A percentile compares a stretch with the other conserved stretches of the same genome.
These are phyloP conservation scores for Lagenorhynchus albirostris DNA, from an alignment of 2,113 vertebrate species.

Conservation along the genomic window DNA sequence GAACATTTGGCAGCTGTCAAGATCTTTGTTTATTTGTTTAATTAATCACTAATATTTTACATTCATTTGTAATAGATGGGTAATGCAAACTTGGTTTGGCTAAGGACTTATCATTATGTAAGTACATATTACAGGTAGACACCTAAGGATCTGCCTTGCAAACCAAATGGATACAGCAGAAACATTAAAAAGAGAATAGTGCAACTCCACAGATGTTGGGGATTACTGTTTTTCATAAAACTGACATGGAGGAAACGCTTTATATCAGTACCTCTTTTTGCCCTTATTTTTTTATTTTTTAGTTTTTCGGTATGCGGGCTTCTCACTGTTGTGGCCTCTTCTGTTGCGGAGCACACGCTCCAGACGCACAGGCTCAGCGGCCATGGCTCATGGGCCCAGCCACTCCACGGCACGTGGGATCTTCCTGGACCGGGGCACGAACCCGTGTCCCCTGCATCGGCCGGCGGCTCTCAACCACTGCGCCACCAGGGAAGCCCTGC, in stretches of 20 bases:
- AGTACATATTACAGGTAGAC: neutral
- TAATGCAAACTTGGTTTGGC: neutral
- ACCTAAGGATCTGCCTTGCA: neutral
- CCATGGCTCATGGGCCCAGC: no score
- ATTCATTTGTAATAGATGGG: neutral
- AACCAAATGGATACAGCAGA: neutral
- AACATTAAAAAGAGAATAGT: neutral
- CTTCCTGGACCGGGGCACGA: no score
- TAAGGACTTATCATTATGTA: neutral
- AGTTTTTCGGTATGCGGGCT: no score
- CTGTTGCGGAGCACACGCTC: no score
- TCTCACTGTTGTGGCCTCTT: no score
- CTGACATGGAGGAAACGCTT: neutral
- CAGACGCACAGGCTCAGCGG: no score
- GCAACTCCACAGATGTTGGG: neutral
- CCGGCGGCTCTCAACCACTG: no score
- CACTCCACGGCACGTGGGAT: rapidly evolving
- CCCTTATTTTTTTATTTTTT: no score
- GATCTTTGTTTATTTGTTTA: neutral
- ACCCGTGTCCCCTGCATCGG: no score
- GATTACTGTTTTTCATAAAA: neutral
- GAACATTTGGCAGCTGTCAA: neutral
- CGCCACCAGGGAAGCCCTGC: no score
- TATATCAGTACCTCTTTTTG: neutral
- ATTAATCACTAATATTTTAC: neutral